Percentiles rank a stretch among this genome's conserved stretches.
Conservation (phyloP, 2,888 invertebrate genomes). For the Gortyna flavago region DNA sequence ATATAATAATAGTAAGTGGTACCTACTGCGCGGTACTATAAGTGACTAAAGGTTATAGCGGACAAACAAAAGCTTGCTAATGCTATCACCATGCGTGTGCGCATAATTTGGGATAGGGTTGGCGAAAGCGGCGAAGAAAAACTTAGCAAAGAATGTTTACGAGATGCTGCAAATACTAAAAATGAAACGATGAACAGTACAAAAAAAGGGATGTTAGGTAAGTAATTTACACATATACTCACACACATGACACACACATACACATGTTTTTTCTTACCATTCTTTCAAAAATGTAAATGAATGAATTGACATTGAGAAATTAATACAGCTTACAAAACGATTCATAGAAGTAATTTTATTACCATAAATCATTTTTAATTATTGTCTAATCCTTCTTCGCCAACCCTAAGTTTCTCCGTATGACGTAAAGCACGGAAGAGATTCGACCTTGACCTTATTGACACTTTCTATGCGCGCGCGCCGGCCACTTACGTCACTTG, state of each 20-base stretch:
- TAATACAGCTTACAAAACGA: neutral
- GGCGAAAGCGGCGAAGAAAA: neutral
- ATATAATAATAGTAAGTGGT: constrained; percentile 51
- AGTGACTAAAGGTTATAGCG: constrained; percentile 46
- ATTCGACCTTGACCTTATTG: constrained; percentile 71
- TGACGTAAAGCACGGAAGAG: constrained; percentile 66
- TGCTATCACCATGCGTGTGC: constrained; percentile 44
- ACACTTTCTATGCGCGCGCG: constrained; percentile 66
- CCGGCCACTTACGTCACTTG: constrained; percentile 43
- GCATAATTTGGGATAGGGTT: constrained; percentile 52
- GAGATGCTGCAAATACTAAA: neutral
- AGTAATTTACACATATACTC: neutral
- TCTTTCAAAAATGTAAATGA: neutral
- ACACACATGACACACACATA: too few species aligned
- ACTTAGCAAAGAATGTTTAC: neutral
- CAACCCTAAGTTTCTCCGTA: constrained; percentile 59
- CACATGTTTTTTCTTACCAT: neutral
- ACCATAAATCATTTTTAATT: neutral
- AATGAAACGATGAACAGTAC: neutral
- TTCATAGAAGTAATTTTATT: neutral
- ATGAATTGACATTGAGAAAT: neutral
- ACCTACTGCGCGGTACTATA: constrained; percentile 16
- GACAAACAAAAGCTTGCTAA: constrained; percentile 52
- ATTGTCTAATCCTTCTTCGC: constrained; percentile 18
- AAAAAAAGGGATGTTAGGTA: neutral